These are phyloP conservation scores for Lophius piscatorius DNA, from an alignment of 2,113 vertebrate genomes.

Conservation along the genomic window DNA sequence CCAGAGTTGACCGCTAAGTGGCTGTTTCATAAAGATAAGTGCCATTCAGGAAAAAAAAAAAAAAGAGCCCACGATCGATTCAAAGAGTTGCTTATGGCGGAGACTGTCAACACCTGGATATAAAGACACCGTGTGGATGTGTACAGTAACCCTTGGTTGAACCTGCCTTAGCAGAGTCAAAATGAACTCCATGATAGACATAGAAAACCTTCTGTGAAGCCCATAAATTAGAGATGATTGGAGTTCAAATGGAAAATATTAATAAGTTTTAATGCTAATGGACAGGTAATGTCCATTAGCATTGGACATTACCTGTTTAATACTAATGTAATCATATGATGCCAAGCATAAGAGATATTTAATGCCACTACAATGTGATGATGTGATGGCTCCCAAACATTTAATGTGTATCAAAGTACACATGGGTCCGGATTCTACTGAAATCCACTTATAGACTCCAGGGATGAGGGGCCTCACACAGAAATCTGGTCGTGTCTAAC, in stretches of 20 bases:
- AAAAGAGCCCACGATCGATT: conserved; percentile 28
- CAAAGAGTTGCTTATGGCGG: conserved; percentile 44
- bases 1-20: conserved; percentile 37
- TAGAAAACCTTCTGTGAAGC: background rate
- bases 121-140: conserved; percentile 31
- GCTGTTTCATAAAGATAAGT: conserved; percentile 46
- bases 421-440: too few relatives aligned
- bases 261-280: too few relatives aligned
- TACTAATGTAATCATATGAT: too few relatives aligned
- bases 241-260: background rate
- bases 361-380: too few relatives aligned
- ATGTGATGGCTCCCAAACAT: too few relatives aligned
- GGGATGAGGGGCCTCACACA: too few relatives aligned
- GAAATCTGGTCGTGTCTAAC: too few relatives aligned
- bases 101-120: conserved; percentile 62
- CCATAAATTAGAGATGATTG: background rate
- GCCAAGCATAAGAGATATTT: too few relatives aligned
- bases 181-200: background rate
- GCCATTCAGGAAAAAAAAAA: conserved; percentile 33
- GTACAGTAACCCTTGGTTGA: conserved; percentile 25
- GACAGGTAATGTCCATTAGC: too few relatives aligned
- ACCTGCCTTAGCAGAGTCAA: conserved; percentile 9
- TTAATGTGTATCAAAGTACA: too few relatives aligned
- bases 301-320: too few relatives aligned
- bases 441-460: too few relatives aligned